Evolutionary conservation across 2,888 invertebrate genomes (phyloP), one percentile per base, ranked within the genome.

Genomic region (Agrilus mali): DNA sequence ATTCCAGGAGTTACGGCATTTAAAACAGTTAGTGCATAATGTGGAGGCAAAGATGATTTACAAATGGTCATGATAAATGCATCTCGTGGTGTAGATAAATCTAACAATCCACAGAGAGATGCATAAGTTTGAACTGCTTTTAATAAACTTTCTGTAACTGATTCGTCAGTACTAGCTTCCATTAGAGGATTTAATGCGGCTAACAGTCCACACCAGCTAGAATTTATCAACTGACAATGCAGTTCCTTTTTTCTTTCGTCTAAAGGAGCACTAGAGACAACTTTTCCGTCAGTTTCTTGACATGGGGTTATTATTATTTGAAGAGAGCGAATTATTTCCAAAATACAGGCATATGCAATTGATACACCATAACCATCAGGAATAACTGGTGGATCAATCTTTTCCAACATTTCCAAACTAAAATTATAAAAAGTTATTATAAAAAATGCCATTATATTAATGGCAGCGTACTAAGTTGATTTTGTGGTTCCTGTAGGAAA

Each of bases 351-450:
- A 67, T 94, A 96, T 0, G 95, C 93, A 34, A 97, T 80, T 0
- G 96, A 95, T 47, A 98, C 86, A 4, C 95, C 94, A 68, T 97
- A 98, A 1, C 97, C 96, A 51, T 97, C 95, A n/a, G 90, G 89
- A 52, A 97, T 86, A 10, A 77, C 67, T 0, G 95, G 95, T 7
- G 96, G 89, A 57, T 98, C 97, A 14, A 85, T 77, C 63, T 95
- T 92, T 60, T 98, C 98, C 56, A 96, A 65, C 85, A 95, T 87
- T 65, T 98, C 98, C 63, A 97, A 74, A 60, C 94, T 92, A 22
- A n/a, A 40, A 44, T 17, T 63, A 43, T 67, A 63, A 20, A 40
- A 42, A 32, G 40, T 45, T 44, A 40, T 45, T 27, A 41, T 2
- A 17, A 7, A 7, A 15, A 33, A 37, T 20, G 35, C 36, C 35